phyloP scores from a whole-genome alignment of 2,797 vertebrate species.

The Antennarius maculatus region DNA sequence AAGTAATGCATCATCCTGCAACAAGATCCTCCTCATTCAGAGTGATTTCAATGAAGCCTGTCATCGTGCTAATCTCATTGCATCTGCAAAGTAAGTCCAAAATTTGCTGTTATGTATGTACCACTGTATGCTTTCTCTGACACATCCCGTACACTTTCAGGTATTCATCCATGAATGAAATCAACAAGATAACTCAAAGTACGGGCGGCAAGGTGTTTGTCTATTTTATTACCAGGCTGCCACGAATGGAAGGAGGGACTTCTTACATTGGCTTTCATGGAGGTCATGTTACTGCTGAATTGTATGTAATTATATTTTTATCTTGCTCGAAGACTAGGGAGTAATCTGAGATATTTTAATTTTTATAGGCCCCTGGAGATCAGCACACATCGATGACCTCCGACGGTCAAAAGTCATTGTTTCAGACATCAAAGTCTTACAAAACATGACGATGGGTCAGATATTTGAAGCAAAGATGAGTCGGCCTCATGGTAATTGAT shows the following conservation, averaged over 20 bases:
- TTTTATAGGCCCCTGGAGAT: conserved; percentile 88
- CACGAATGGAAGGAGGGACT: conserved; percentile 87
- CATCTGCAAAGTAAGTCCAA: conserved; percentile 89
- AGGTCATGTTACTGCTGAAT: conserved; percentile 73
- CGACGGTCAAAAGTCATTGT: conserved; percentile 86
- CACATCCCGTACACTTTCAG: conserved; percentile 63
- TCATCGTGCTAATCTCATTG: conserved; percentile 88
- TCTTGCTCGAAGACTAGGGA: background rate
- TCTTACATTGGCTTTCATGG: conserved; percentile 93
- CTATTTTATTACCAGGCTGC: conserved; percentile 93
- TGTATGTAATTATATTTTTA: background rate
- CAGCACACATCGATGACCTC: conserved; percentile 95
- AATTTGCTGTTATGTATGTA: background rate
- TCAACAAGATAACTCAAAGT: conserved; percentile 83
- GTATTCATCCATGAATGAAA: conserved; percentile 92
- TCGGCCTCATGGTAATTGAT: conserved; percentile 65
- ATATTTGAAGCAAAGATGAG: conserved; percentile 80
- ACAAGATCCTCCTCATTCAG: conserved; percentile 92
- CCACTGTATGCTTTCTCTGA: background rate
- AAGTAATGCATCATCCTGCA: conserved; percentile 45
- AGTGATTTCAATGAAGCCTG: conserved; percentile 88
- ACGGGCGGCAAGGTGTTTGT: conserved; percentile 78
- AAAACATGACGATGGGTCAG: conserved; percentile 89
- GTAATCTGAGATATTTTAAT: conserved; percentile 12
- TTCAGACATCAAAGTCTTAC: conserved; percentile 88